Base-by-base conservation (phyloP, 2,113 vertebrate genomes). In the Aldabrachelys gigantea region DNA sequence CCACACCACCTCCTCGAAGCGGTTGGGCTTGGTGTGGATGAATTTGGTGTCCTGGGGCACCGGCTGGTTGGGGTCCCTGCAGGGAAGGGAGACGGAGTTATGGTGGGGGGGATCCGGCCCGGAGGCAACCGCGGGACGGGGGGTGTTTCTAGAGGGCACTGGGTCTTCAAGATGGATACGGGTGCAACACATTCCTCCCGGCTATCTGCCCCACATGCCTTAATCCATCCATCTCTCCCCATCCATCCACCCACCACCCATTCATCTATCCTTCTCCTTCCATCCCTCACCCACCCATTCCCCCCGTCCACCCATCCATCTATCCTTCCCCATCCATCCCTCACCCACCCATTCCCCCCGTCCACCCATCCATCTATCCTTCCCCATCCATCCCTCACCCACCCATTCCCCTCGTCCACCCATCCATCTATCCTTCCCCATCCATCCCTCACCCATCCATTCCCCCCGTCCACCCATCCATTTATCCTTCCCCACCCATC, bases 11-110 rank as follows among this genome's bases (percentile, higher is more conserved):
- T 99, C 99, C 96, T 99, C 99, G 22, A 99, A 99, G 89, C 99
- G 99, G 96, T 99, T 99, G 82, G 99, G 99, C 91, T 99, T 99
- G 78, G 99, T 99, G 98, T 99, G 99, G 96, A 99, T 99, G 96
- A 99, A 99, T 97, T 99, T 99, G 94, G 99, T 99, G 98, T 99
- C 99, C 91, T 99, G 99, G 9, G 99, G 99, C 53, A 99, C 99
- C 0, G 99, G 99, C 91, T 99, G 98, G 97, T 99, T 99, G 84
- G 99, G 99, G 92, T 99, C 99, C 62, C 99, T 99, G 96, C 44
- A 82, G 88, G 84, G 49, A 92, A 14, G 85, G 78, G 54, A 85
- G 53, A 82, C 27, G 84, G 75, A 84, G 31, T 35, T 27, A 13
- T 80, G 38, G 62, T 6, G 25, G 7, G 80, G 6, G 29, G 82